These are phyloP conservation scores for Morone saxatilis DNA, from an alignment of 2,113 vertebrate species.

Conservation along the genomic window DNA sequence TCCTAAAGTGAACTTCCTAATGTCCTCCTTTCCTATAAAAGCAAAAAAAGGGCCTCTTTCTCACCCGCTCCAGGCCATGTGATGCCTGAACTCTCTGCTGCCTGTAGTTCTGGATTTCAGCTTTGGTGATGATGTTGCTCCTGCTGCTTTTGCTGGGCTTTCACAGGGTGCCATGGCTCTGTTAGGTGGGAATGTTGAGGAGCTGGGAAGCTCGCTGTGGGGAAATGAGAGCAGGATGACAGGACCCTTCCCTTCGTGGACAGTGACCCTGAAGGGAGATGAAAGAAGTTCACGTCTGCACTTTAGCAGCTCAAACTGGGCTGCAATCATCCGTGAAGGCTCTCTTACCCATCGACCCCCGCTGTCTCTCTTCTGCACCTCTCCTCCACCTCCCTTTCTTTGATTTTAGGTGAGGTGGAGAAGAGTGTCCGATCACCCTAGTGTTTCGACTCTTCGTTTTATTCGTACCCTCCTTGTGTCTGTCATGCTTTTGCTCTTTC, in stretches of 20 bases:
- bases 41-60: conserved; percentile 23
- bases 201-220: conserved; percentile 53
- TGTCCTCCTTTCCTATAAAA: conserved; percentile 2
- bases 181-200: conserved; percentile 61
- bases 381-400: conserved; percentile 56
- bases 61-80: conserved; percentile 22
- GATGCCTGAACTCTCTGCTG: conserved; percentile 49
- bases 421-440: conserved; percentile 30
- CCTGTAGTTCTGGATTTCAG: conserved; percentile 6
- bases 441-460: conserved; percentile 52
- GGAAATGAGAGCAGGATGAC: conserved; percentile 90
- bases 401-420: conserved; percentile 65
- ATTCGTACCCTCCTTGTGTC: conserved; percentile 16
- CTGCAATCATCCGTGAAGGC: conserved; percentile 82
- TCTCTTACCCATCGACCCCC: conserved; percentile 56
- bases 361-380: conserved; percentile 47
- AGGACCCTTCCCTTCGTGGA: conserved; percentile 96
- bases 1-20: conserved; percentile 37
- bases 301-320: conserved; percentile 86
- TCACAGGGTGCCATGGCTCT: conserved; percentile 49
- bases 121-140: conserved; percentile 35
- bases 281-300: conserved; percentile 96
- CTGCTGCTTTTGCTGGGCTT: conserved; percentile 24
- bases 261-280: conserved; percentile 98
- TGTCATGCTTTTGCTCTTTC: conserved; percentile 42